Evolutionary conservation across 1,140 invertebrate species (phyloP).

Genomic region (Drosophila pseudoananassae): DNA sequence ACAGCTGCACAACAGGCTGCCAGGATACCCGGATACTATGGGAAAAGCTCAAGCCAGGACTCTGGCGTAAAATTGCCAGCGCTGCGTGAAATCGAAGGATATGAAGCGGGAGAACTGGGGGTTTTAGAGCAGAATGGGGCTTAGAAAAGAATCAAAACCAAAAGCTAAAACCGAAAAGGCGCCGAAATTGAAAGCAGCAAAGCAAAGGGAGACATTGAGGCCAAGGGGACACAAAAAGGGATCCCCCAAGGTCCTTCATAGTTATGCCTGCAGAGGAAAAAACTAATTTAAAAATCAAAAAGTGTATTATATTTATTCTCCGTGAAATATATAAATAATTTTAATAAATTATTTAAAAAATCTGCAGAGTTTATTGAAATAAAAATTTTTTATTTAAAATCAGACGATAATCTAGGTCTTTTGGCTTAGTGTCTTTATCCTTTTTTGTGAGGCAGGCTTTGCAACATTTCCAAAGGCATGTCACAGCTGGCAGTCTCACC

Average conservation of each 20-base stretch:
- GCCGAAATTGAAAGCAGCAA: constrained; percentile 74
- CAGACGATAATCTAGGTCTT: background rate
- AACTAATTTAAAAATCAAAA: background rate
- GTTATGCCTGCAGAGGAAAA: constrained; percentile 4
- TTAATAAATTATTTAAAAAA: background rate
- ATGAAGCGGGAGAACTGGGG: background rate
- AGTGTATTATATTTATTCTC: background rate
- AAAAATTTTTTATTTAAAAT: background rate
- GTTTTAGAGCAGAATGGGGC: constrained; percentile 29
- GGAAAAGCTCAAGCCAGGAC: constrained; percentile 12
- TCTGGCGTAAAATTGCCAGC: constrained; percentile 74
- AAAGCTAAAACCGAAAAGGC: constrained; percentile 75
- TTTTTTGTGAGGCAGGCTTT: constrained; percentile 50
- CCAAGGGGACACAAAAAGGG: constrained; percentile 17
- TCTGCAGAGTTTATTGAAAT: background rate
- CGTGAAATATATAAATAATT: no score
- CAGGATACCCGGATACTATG: background rate
- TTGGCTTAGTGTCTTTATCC: constrained; percentile 28
- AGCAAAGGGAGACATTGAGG: constrained; percentile 4
- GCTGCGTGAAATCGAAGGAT: constrained; percentile 79
- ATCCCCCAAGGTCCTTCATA: constrained; percentile 26
- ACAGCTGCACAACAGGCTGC: constrained; percentile 43
- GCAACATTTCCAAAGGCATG: constrained; percentile 71
- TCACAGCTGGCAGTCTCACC: constrained; percentile 69
- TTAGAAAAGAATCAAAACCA: constrained; percentile 74